phyloP scores from a whole-genome alignment of 2,113 vertebrate species.

The Garra rufa region DNA sequence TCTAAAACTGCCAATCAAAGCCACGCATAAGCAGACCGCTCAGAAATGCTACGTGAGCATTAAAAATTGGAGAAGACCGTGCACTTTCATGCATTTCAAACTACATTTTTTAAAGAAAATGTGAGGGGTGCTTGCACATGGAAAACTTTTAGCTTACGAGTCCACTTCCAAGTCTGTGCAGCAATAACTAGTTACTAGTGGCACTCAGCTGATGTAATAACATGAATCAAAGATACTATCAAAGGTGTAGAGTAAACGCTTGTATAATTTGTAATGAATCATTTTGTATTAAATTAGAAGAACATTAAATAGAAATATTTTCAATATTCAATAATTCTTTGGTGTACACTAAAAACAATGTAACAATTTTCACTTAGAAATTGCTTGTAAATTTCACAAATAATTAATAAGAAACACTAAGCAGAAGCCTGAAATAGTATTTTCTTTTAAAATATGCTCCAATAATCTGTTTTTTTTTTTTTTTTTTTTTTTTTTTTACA shows the following conservation, averaged over 20 bases:
- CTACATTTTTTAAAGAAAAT: neutral
- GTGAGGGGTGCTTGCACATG: neutral
- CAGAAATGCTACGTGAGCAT: constrained; percentile 24
- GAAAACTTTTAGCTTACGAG: neutral
- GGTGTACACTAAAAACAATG: no score
- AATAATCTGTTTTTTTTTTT: no score
- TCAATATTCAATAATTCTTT: no score
- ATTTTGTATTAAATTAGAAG: neutral
- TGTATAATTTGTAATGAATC: neutral
- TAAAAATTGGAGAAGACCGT: neutral
- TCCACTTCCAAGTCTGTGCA: neutral
- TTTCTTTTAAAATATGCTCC: no score
- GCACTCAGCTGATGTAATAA: neutral
- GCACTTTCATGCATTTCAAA: constrained; percentile 13
- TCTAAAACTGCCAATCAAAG: constrained; percentile 22
- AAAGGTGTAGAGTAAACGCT: neutral
- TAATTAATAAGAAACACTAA: no score
- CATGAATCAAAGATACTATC: neutral
- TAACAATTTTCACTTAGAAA: no score
- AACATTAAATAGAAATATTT: neutral
- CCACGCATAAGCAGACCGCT: neutral
- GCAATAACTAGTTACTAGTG: neutral
- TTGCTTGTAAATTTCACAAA: no score
- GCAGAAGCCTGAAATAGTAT: no score
- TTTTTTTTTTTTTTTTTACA: no score